Base-by-base conservation (phyloP, 2,888 invertebrate species). In the Ctena decussata region DNA sequence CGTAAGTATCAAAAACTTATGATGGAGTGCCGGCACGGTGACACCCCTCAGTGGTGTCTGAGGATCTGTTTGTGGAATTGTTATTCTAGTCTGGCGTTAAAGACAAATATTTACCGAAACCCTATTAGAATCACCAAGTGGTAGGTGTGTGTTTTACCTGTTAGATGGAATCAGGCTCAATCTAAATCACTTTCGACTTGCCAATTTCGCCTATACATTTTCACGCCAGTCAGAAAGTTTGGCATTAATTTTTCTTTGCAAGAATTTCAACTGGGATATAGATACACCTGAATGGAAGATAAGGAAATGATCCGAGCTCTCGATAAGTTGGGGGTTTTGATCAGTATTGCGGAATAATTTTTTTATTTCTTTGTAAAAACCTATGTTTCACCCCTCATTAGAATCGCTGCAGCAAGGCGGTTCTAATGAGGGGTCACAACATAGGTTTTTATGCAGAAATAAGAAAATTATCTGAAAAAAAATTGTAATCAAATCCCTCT, bases 101-200 rank as follows among this genome's bases (percentile, higher is more conserved):
- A 35, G 35, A 65, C 65, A 65, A 65, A 65, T 65, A 65, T 65
- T 65, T 65, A 65, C 65, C 18, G 30, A 35, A 35, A 65, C 2
- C 32, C 65, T 65, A 65, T 65, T 65, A 65, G 24, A 6, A 27
- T 60, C 60, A 27, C 27, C 32, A 12, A 60, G 30, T 30, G 60
- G 60, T n/a, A 30, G 65, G 65, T 65, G 65, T 65, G 65, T 65
- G 65, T 65, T 65, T 35, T 65, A 65, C 65, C 65, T 65, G 65
- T 32, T 30, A 21, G 27, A 24, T 57, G 27, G 6, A 27, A 27
- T 57, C 6, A 12, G 5, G 24, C 5, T 57, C 35, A 35, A n/a
- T 65, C 65, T 65, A 21, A 35, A 65, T 65, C 65, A 35, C 32
- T 46, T 46, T n/a, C 46, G 2, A 46, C 46, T 46, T 46, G 46